Evolutionary conservation across 2,113 vertebrate species (phyloP).

Genomic region (Saiga tatarica): DNA sequence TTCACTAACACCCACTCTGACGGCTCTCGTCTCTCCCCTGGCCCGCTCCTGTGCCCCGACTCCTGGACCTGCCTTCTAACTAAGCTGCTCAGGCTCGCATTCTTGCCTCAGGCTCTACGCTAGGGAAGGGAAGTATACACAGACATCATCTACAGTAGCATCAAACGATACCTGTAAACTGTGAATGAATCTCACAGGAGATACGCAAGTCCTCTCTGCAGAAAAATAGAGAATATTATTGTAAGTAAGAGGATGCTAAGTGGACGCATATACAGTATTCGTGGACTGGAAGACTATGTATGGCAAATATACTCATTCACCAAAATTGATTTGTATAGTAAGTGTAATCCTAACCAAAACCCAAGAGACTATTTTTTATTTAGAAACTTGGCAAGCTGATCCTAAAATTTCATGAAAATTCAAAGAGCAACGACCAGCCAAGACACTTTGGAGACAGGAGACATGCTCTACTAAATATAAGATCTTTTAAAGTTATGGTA

Average conservation of each 20-base stretch:
- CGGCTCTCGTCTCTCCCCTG: accelerated
- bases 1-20: accelerated
- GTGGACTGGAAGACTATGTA: neutral
- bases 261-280: neutral
- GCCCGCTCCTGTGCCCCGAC: neutral
- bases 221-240: neutral
- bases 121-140: neutral
- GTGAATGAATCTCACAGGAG: neutral
- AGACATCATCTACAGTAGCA: neutral
- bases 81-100: accelerated
- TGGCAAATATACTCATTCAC: neutral
- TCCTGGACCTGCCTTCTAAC: neutral
- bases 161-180: neutral
- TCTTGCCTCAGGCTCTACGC: neutral
- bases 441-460: neutral
- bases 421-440: neutral
- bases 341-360: neutral
- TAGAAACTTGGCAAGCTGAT: neutral
- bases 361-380: too few relatives aligned
- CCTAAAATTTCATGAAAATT: neutral
- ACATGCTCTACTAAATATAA: neutral
- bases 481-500: neutral
- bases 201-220: neutral
- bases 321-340: neutral
- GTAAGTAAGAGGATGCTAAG: neutral